These are phyloP conservation scores for Sternarchorhynchus goeldii DNA, from an alignment of 2,797 vertebrate species.

Conservation along the genomic window DNA sequence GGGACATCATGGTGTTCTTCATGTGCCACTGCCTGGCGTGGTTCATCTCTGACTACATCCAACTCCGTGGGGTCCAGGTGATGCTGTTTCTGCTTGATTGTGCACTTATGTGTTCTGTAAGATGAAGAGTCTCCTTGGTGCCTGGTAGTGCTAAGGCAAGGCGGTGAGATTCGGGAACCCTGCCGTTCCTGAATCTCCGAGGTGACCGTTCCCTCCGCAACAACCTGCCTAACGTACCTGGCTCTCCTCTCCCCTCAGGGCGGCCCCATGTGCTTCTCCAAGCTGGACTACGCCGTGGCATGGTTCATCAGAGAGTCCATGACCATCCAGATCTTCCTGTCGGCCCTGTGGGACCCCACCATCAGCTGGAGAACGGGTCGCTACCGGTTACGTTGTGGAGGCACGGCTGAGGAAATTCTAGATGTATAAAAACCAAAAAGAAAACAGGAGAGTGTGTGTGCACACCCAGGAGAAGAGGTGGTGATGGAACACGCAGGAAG, in stretches of 20 bases:
- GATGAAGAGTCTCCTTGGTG: neutral
- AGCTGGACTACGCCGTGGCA: conserved; percentile 96
- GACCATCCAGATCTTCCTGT: conserved; percentile 97
- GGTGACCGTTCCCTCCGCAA: neutral
- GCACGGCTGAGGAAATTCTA: conserved; percentile 95
- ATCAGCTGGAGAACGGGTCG: conserved; percentile 98
- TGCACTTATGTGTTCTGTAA: neutral
- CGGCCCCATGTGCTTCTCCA: conserved; percentile 88
- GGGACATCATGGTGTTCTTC: conserved; percentile 99
- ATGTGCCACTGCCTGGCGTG: conserved; percentile 98
- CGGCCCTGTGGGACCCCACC: conserved; percentile 95
- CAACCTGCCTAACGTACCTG: neutral
- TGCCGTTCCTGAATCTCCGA: neutral
- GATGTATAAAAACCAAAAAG: conserved; percentile 81
- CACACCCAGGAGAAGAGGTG: conserved; percentile 59
- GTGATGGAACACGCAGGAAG: neutral
- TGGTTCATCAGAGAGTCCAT: conserved; percentile 99
- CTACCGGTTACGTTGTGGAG: conserved; percentile 93
- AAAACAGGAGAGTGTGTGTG: conserved; percentile 40
- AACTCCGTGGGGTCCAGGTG: conserved; percentile 95
- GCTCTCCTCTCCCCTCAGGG: conserved; percentile 72
- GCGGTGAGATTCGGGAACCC: no score
- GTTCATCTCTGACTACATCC: conserved; percentile 96
- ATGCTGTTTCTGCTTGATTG: neutral
- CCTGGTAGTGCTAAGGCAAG: no score